Conservation (phyloP, 2,797 vertebrate genomes). For the Hylomyscus alleni region DNA sequence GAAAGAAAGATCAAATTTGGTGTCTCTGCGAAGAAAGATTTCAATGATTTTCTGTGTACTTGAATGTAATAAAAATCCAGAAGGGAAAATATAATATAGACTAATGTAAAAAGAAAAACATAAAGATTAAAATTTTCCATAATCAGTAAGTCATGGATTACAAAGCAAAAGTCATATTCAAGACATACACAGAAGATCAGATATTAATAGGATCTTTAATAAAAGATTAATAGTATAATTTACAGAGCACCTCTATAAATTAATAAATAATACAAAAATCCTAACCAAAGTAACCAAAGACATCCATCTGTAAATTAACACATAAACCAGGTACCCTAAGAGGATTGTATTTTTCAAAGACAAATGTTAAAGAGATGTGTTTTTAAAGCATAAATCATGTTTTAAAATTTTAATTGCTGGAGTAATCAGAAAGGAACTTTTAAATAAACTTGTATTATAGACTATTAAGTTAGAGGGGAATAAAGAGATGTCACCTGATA, state of each 20-base stretch:
- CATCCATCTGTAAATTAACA: conserved; percentile 17
- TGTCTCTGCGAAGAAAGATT: not conserved
- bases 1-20: not conserved
- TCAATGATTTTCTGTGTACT: not conserved
- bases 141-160: conserved; percentile 1
- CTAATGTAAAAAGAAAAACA: not conserved
- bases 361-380: not conserved
- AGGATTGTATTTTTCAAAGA: not conserved
- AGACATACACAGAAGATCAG: not conserved
- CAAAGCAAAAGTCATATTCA: not conserved
- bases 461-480: not conserved
- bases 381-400: not conserved
- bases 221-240: conserved; percentile 53
- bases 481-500: not conserved
- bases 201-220: not conserved
- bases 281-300: not conserved
- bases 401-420: not conserved
- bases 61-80: not conserved
- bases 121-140: not conserved
- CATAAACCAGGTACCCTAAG: conserved; percentile 23
- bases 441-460: conserved; percentile 14
- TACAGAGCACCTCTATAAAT: not conserved
- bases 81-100: not conserved
- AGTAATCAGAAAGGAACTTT: not conserved
- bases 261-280: conserved; percentile 33